Base-by-base conservation (phyloP, 2,888 invertebrate genomes). In the Alcis repandata region DNA sequence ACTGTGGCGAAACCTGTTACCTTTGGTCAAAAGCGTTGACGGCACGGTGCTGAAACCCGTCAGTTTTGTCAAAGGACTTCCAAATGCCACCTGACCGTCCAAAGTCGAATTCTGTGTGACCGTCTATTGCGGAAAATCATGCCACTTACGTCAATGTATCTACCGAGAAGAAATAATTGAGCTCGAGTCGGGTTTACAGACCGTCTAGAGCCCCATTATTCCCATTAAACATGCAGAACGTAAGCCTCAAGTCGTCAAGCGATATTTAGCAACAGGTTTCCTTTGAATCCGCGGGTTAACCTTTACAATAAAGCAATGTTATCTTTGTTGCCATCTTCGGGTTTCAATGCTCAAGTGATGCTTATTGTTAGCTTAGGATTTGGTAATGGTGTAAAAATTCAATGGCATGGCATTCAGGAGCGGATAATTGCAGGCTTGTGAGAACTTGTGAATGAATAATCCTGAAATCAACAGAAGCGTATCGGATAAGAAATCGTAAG, bases 181-280 rank as follows among this genome's bases (percentile, higher is more conserved):
- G 41, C 41, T 22, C 27, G 27, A 45, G 13, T 32, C 20, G 40
- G 40, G 43, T 54, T 54, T 43, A 27, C 20, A 54, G 43, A 11
- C 51, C 51, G 51, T 52, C 51, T 59, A 33, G 33, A 51, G 49
- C 2, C 27, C 49, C 17, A 62, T 56, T 38, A 48, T 49, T 49
- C 33, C 48, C 43, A 51, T 62, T 56, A 62, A 51, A 56, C 41
- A 38, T 62, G 56, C 40, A 53, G 36, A 60, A 49, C 43, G 36
- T 41, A 53, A 49, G 43, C 33, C 43, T 56, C 36, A 51, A 56
- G 54, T 43, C 56, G 62, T 49, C 54, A 56, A 17, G 43, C 49
- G 32, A 38, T 51, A 56, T 49, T 61, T 56, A 56, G 62, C 62
- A 62, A 62, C 62, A 62, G 62, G 56, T 62, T 56, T 32, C 53